Evolutionary conservation across 2,797 vertebrate genomes (phyloP).

Genomic region (Ctenopoma multispine): DNA sequence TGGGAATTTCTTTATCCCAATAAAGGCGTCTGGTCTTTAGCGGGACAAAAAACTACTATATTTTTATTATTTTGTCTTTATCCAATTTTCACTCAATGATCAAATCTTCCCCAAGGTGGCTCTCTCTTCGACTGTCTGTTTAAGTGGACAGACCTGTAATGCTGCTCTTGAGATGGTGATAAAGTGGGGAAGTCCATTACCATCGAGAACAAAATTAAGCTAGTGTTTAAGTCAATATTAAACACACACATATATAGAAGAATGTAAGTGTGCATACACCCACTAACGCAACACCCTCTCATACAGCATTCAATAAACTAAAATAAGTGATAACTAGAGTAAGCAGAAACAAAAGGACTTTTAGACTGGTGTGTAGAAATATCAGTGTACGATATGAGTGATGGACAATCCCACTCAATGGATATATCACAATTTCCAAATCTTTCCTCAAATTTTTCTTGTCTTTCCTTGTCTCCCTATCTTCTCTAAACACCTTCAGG

Average conservation of each 20-base stretch:
- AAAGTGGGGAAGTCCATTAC: slow-evolving; percentile 11
- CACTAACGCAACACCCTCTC: too few species aligned
- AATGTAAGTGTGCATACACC: too few species aligned
- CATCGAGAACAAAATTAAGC: slow-evolving; percentile 4
- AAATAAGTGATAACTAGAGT: too few species aligned
- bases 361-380: too few species aligned
- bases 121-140: slow-evolving; percentile 21
- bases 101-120: slow-evolving; percentile 23
- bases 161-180: slow-evolving; percentile 1
- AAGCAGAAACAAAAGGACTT: too few species aligned
- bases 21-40: slow-evolving; percentile 2
- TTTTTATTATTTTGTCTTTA: slow-evolving; percentile 35
- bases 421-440: neutral
- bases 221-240: neutral
- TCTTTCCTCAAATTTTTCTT: neutral
- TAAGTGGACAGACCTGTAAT: slow-evolving; percentile 1
- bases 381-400: too few species aligned
- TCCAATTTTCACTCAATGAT: slow-evolving; percentile 41
- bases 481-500: neutral
- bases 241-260: too few species aligned
- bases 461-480: neutral
- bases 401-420: too few species aligned
- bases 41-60: slow-evolving; percentile 18
- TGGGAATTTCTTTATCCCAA: neutral
- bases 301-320: too few species aligned